Evolutionary conservation across 2,888 invertebrate genomes (phyloP), one percentile per base, ranked within the genome.

Genomic region (Drosophila greeni): DNA sequence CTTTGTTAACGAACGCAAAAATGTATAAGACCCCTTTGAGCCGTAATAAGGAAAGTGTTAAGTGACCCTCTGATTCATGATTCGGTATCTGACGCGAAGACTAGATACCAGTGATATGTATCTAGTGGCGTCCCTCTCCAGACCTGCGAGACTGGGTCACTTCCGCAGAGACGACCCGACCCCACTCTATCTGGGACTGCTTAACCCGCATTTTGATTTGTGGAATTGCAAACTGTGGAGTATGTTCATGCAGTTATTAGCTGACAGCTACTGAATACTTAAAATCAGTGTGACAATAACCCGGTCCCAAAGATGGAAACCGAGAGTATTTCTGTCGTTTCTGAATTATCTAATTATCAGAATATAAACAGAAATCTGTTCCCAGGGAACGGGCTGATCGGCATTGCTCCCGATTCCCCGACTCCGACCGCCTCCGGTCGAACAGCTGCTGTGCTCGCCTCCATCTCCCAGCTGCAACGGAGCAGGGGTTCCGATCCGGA

Each of bases 401-500:
- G 36, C 23, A n/a, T 18, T 29, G 58, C 59, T 59, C 43, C 33
- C 40, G 16, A 36, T 47, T 61, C 16, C 33, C 26, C 52, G n/a
- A n/a, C n/a, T 14, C n/a, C 24, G 49, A 34, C 47, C n/a, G 23
- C 24, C 33, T 34, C 16, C 14, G 16, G 26, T 31, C 62, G 42
- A 62, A 62, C 64, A 62, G 62, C 62, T 62, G 62, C 42, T 64
- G 64, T 59, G 26, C 26, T 42, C 20, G 48, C 29, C 29, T 47
- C 33, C 59, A 39, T 47, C 39, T 40, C 48, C 49, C 61, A 24
- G 31, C 51, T 34, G 61, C 61, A 51, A 2, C 16, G 26, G 24
- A 43, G 59, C 31, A 26, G 59, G 59, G 59, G 59, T 18, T 37
- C 37, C 29, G 29, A 36, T 29, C 37, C 37, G 40, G 64, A 62